Conservation (phyloP, 2,797 vertebrate species). For the Rhinophrynus dorsalis region DNA sequence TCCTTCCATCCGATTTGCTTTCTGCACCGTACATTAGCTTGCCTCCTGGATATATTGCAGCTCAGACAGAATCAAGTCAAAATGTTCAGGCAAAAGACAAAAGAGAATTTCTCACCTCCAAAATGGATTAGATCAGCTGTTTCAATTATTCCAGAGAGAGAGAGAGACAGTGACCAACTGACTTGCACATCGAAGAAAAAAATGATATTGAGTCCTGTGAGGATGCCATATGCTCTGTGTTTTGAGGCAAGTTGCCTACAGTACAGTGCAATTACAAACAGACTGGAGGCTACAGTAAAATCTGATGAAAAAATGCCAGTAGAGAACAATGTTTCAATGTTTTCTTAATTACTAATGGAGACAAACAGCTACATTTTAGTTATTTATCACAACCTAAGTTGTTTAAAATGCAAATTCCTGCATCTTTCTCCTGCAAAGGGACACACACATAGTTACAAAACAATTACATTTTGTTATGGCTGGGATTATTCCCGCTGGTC, state of each 20-base stretch:
- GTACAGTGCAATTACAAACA: slow-evolving; percentile 56
- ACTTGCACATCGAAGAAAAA: slow-evolving; percentile 60
- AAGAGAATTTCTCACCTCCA: slow-evolving; percentile 60
- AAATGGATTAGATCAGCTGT: slow-evolving; percentile 67
- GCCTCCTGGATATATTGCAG: slow-evolving; percentile 43
- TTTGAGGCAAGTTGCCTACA: slow-evolving; percentile 56
- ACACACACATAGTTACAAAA: slow-evolving; percentile 38
- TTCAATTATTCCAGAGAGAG: slow-evolving; percentile 62
- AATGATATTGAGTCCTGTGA: slow-evolving; percentile 64
- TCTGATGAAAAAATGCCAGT: slow-evolving; percentile 60
- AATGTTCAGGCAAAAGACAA: slow-evolving; percentile 57
- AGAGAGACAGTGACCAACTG: slow-evolving; percentile 62
- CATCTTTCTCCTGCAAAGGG: slow-evolving; percentile 23
- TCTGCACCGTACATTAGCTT: slow-evolving; percentile 41
- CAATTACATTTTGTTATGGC: slow-evolving; percentile 13
- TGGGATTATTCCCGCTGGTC: slow-evolving; percentile 42
- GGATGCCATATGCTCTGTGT: slow-evolving; percentile 66
- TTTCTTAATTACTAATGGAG: slow-evolving; percentile 53
- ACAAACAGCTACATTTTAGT: slow-evolving; percentile 43
- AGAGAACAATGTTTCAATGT: slow-evolving; percentile 57
- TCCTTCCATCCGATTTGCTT: slow-evolving; percentile 14
- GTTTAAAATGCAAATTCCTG: slow-evolving; percentile 51
- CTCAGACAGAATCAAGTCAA: slow-evolving; percentile 54
- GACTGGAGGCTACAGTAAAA: slow-evolving; percentile 54
- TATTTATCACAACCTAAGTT: slow-evolving; percentile 58